These are phyloP conservation scores for Apis florea DNA, from an alignment of 1,140 invertebrate genomes.

Conservation along the genomic window DNA sequence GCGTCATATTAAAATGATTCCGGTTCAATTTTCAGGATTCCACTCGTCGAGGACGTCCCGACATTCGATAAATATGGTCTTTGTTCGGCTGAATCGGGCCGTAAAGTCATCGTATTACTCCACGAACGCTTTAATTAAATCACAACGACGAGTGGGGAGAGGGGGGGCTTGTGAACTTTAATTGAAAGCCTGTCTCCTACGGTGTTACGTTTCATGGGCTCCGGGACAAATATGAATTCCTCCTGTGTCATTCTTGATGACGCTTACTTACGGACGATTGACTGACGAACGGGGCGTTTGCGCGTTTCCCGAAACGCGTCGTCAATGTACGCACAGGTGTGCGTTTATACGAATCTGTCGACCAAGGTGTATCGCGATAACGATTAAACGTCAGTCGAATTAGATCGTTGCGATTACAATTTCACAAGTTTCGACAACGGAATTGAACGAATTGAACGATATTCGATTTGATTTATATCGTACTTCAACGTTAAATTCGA, in stretches of 20 bases:
- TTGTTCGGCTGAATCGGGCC: slow-evolving; percentile 21
- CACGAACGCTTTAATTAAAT: slow-evolving; percentile 52
- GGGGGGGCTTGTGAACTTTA: slow-evolving; percentile 13
- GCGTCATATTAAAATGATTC: slow-evolving; percentile 28
- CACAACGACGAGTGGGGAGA: not conserved
- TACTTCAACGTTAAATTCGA: no score
- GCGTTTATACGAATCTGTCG: no score
- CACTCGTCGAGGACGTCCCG: not conserved
- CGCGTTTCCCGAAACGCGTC: not conserved
- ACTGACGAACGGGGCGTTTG: not conserved
- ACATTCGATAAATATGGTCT: slow-evolving; percentile 41
- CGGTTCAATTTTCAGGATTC: slow-evolving; percentile 36
- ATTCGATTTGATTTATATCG: no score
- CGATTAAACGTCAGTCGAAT: no score
- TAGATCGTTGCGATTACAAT: no score
- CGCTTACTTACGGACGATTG: slow-evolving; percentile 8
- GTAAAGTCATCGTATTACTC: slow-evolving; percentile 26
- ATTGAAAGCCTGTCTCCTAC: slow-evolving; percentile 2
- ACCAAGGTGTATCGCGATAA: no score
- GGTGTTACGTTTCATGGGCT: slow-evolving; percentile 1
- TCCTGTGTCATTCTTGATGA: not conserved
- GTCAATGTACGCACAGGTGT: no score
- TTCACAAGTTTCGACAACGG: no score
- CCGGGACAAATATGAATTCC: slow-evolving; percentile 34
- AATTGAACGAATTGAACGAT: no score